Evolutionary conservation across 2,113 vertebrate species (phyloP).

Genomic region (Prunella fulvescens): DNA sequence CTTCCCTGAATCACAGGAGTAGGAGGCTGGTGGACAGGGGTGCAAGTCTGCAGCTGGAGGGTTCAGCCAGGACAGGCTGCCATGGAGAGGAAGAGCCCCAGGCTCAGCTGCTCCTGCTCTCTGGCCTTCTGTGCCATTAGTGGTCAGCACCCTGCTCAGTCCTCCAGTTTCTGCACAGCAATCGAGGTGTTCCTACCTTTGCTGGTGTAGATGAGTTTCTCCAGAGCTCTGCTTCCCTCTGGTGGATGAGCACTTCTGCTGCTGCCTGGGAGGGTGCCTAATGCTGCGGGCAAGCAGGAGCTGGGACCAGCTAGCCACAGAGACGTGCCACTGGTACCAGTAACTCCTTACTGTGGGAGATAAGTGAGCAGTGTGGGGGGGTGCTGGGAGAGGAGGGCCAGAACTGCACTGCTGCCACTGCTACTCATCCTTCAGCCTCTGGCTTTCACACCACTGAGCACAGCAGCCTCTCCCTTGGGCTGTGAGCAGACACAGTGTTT

Average conservation of each 20-base stretch:
- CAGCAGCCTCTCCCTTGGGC: not conserved
- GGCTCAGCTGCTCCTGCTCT: not conserved
- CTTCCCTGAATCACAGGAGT: not conserved
- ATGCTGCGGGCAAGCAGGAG: not conserved
- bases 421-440: not conserved
- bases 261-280: fast-evolving
- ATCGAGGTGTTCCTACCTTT: fast-evolving
- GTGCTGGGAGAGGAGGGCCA: not conserved
- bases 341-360: fast-evolving
- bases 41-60: not conserved
- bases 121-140: not conserved
- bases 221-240: conserved; percentile 3
- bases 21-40: not conserved
- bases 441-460: not conserved
- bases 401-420: fast-evolving
- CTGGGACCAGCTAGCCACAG: not conserved
- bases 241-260: not conserved
- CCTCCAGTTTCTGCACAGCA: not conserved
- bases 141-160: not conserved
- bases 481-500: not conserved
- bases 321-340: not conserved
- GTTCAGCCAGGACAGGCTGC: not conserved
- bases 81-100: not conserved
- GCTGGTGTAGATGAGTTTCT: not conserved
- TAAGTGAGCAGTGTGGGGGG: not conserved